These are phyloP conservation scores for Pygoscelis antarcticus DNA, from an alignment of 2,113 vertebrate species.

Conservation along the genomic window DNA sequence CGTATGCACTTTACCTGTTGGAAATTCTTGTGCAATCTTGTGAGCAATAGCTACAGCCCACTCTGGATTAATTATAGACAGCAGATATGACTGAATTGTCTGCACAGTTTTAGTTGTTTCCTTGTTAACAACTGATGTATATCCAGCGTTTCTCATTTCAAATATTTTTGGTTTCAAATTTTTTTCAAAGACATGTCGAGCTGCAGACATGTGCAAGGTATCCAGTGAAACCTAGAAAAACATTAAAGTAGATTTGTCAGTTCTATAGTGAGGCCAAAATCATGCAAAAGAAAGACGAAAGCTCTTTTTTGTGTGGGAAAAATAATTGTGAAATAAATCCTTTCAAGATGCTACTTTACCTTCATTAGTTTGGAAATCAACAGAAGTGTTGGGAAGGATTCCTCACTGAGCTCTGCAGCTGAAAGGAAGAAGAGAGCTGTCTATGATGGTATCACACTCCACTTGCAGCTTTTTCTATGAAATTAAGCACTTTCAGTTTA, in stretches of 20 bases:
- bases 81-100: slow-evolving; percentile 84
- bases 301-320: not conserved
- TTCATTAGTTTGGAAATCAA: slow-evolving; percentile 95
- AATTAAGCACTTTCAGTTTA: not conserved
- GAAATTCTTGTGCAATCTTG: slow-evolving; percentile 91
- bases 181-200: slow-evolving; percentile 87
- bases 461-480: not conserved
- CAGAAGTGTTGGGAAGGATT: slow-evolving; percentile 90
- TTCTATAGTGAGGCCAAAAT: not conserved
- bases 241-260: not conserved
- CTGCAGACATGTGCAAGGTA: slow-evolving; percentile 88
- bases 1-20: slow-evolving; percentile 74
- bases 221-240: slow-evolving; percentile 86
- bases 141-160: slow-evolving; percentile 72
- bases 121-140: slow-evolving; percentile 69
- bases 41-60: slow-evolving; percentile 90
- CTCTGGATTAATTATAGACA: slow-evolving; percentile 88
- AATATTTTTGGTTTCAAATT: slow-evolving; percentile 87
- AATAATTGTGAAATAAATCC: not conserved
- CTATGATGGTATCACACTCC: not conserved
- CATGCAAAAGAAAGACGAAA: not conserved
- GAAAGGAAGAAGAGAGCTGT: not conserved
- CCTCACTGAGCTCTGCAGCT: slow-evolving; percentile 92
- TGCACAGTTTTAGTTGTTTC: slow-evolving; percentile 78
- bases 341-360: slow-evolving; percentile 71